Conservation (phyloP, 2,797 vertebrate genomes). For the Peromyscus eremicus region DNA sequence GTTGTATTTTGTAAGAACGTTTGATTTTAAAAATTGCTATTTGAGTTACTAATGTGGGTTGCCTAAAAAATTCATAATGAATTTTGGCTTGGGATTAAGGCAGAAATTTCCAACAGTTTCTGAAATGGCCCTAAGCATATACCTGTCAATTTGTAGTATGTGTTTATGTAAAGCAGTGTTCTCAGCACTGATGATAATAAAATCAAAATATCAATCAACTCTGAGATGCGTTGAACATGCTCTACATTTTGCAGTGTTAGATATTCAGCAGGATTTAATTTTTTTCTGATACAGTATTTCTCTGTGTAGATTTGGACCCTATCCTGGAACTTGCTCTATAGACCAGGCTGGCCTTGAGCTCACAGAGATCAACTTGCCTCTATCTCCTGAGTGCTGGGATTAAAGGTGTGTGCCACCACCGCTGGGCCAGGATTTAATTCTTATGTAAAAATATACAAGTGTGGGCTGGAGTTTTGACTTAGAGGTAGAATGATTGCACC, state of each 20-base stretch:
- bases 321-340: too few relatives aligned
- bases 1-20: not conserved
- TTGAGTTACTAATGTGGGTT: not conserved
- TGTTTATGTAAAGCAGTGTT: not conserved
- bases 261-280: not conserved
- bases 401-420: too few relatives aligned
- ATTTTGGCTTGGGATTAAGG: constrained; percentile 5
- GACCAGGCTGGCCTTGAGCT: too few relatives aligned
- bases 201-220: not conserved
- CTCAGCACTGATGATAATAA: not conserved
- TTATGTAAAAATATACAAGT: not conserved
- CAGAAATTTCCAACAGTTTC: constrained; percentile 10
- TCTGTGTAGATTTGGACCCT: too few relatives aligned
- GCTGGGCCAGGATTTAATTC: not conserved
- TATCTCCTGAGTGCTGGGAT: too few relatives aligned
- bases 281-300: too few relatives aligned
- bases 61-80: not conserved
- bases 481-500: not conserved
- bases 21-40: not conserved
- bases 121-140: not conserved
- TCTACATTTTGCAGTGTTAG: not conserved
- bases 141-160: not conserved
- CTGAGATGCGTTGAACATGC: not conserved
- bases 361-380: too few relatives aligned
- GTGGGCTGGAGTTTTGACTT: not conserved